Evolutionary conservation across 2,113 vertebrate genomes (phyloP).

Genomic region (Rattus rattus): DNA sequence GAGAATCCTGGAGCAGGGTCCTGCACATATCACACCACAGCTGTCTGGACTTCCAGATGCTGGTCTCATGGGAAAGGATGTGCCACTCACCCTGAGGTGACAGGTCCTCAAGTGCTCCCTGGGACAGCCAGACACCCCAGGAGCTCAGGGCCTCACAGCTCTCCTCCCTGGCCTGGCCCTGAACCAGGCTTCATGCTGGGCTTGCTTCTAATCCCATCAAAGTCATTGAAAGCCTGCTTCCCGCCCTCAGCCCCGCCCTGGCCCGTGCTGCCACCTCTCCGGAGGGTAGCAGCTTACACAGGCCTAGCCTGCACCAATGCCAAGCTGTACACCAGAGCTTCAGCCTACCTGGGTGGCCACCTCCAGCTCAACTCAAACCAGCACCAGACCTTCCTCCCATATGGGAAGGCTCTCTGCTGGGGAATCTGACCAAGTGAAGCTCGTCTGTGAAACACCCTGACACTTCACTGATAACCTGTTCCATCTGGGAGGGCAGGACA

Average conservation of each 20-base stretch:
- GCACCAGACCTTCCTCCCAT: not conserved
- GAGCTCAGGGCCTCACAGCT: not conserved
- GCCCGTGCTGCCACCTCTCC: not conserved
- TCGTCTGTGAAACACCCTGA: not conserved
- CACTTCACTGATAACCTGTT: not conserved
- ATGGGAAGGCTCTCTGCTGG: not conserved
- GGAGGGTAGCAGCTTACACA: accelerated
- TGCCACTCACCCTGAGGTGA: accelerated
- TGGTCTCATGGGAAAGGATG: accelerated
- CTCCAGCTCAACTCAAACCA: not conserved
- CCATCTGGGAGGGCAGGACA: not conserved
- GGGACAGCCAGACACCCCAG: too few relatives aligned
- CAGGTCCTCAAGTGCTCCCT: not conserved
- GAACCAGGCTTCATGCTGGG: not conserved
- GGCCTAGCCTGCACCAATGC: not conserved
- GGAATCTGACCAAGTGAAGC: not conserved
- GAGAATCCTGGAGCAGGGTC: not conserved
- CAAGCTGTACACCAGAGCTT: not conserved
- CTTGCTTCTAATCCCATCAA: not conserved
- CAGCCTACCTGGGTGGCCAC: not conserved
- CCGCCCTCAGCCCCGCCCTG: not conserved
- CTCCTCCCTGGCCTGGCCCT: not conserved
- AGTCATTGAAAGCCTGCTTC: not conserved
- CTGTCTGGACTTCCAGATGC: accelerated
- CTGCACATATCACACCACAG: accelerated